Base-by-base conservation (phyloP, 2,888 invertebrate genomes). In the Lasioglossum morio region DNA sequence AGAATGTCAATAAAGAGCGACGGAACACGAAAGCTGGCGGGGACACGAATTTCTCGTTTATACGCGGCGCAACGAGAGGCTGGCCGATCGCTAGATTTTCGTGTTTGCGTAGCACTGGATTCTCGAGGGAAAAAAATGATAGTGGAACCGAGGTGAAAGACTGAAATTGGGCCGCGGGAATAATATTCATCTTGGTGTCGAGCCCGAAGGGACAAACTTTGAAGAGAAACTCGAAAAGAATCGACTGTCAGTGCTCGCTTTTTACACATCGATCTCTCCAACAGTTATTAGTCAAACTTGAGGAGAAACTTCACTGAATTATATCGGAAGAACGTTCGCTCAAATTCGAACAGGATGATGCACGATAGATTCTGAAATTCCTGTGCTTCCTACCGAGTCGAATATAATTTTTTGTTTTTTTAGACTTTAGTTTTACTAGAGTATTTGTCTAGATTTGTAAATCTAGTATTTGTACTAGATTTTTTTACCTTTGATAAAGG, bases 1-100 rank as follows among this genome's bases (percentile, higher is more conserved):
- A 89, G 89, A 89, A 89, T 85, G 83, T 89, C 88, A 90, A 90
- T 89, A 90, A 90, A 86, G 85, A 76, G 81, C 66, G 69, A 81
- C 73, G 88, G 84, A 84, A 79, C 82, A 79, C 72, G 89, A 88
- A 88, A 81, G 81, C 82, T 73, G 34, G 46, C 77, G 74, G 78
- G 82, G 83, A 86, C 77, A 16, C 74, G 84, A 86, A 86, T 85
- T 88, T 89, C 81, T 81, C 82, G 78, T 60, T 82, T 60, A 82
- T 72, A 69, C 72, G 53, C 81, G 78, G 60, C 43, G 57, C 70
- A 79, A 60, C 81, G 72, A 63, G 76, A 86, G 70, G 79, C 70
- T 46, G 79, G 63, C 60, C 48, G 34, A 69, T 70, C 27, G 48
- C 37, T 23, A 69, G 46, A 37, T 78, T 53, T 74, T 57, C 60